Conservation (phyloP, 2,113 vertebrate species). For the Spermophilus dauricus region DNA sequence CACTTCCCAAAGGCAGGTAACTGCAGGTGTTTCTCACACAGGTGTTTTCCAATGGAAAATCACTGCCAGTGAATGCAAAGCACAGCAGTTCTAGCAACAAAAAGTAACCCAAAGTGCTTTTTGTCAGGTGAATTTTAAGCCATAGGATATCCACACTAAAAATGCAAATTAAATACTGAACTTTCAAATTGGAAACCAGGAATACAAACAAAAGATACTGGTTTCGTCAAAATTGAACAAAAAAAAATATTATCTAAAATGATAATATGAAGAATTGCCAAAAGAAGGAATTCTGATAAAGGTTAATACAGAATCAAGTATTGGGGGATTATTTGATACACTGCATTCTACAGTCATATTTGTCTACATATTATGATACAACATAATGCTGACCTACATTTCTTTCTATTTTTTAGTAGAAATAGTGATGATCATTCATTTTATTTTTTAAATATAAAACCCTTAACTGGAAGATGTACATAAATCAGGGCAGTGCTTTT, state of each 20-base stretch:
- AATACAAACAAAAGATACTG: constrained; percentile 28
- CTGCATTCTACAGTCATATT: not conserved
- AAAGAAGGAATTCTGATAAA: not conserved
- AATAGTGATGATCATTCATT: not conserved
- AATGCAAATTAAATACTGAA: constrained; percentile 40
- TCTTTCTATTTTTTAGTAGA: not conserved
- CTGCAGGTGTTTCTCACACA: constrained; percentile 46
- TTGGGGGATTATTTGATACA: not conserved
- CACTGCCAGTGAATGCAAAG: not conserved
- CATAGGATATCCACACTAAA: constrained; percentile 42
- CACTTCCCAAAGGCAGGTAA: constrained; percentile 16
- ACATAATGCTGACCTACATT: not conserved
- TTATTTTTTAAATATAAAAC: not conserved
- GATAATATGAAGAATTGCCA: not conserved
- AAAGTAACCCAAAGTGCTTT: constrained; percentile 6
- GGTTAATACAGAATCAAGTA: not conserved
- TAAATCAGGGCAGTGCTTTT: not conserved
- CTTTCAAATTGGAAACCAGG: constrained; percentile 53
- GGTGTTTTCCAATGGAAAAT: constrained; percentile 52
- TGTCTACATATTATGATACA: not conserved
- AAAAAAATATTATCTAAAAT: not conserved
- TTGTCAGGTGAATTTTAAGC: constrained; percentile 7
- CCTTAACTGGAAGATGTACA: not conserved
- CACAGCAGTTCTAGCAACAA: not conserved
- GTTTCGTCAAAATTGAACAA: constrained; percentile 14